These are phyloP conservation scores for Phragmatobia fuliginosa DNA, from an alignment of 2,888 invertebrate species.

Conservation along the genomic window DNA sequence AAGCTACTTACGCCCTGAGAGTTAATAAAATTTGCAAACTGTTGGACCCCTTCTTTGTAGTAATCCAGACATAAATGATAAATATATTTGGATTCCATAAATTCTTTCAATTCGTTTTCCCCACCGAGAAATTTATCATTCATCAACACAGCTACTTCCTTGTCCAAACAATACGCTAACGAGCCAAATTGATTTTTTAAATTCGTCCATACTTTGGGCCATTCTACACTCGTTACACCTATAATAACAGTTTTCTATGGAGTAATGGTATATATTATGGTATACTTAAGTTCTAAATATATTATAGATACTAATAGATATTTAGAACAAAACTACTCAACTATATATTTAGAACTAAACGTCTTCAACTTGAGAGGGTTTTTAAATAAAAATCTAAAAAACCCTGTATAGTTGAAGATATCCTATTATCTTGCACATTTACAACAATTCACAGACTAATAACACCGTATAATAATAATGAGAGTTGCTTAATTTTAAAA, in stretches of 20 bases:
- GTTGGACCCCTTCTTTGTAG: constrained; percentile 70
- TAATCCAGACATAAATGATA: constrained; percentile 79
- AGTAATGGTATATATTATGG: too few species aligned
- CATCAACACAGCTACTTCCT: constrained; percentile 80
- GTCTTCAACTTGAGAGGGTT: too few species aligned
- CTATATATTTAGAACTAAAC: too few species aligned
- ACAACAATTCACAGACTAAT: too few species aligned
- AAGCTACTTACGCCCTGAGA: constrained; percentile 72
- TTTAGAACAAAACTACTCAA: too few species aligned
- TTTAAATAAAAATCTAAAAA: too few species aligned
- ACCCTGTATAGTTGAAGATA: too few species aligned
- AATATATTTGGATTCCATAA: constrained; percentile 77
- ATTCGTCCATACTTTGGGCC: constrained; percentile 71
- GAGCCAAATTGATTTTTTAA: constrained; percentile 77
- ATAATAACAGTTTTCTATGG: constrained; percentile 17
- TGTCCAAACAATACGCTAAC: constrained; percentile 74
- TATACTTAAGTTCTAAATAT: too few species aligned
- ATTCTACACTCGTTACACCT: constrained; percentile 77
- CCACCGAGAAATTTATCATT: constrained; percentile 85
- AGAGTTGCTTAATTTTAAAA: too few species aligned
- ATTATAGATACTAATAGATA: too few species aligned
- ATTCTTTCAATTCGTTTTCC: constrained; percentile 76
- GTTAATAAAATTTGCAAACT: constrained; percentile 75
- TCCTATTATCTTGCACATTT: too few species aligned
- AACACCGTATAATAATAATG: too few species aligned